Evolutionary conservation across 2,888 invertebrate genomes (phyloP), one percentile per base, ranked within the genome.

Genomic region (Drosophila testacea): DNA sequence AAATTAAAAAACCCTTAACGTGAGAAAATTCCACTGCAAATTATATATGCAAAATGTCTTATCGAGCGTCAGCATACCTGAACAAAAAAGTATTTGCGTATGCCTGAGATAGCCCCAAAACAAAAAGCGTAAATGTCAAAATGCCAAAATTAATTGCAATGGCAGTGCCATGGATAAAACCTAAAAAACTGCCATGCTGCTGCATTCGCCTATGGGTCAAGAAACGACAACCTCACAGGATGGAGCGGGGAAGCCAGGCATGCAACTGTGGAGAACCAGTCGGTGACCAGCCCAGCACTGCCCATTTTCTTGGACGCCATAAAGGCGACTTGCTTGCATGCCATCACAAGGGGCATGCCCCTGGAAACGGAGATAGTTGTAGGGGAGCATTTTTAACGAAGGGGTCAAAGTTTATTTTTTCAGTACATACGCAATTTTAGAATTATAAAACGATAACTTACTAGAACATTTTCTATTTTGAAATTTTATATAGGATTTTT

Each of bases 71-170:
- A 77, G 83, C 80, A 87, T 87, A 79, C 83, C 88, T 81, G 76
- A 71, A 71, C 71, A 77, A 69, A 79, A 71, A 80, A 85, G 83
- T 85, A 88, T 85, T 86, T 83, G 77, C 88, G 85, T 85, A 82
- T 82, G 79, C 79, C 64, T 61, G 63, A 84, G 84, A 87, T 84
- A 81, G 79, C 63, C 64, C 16, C 41, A 27, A 66, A 79, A 77
- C 73, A 78, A 78, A 85, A 79, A 86, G 84, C 84, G 87, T 83
- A 88, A 88, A 88, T 85, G 85, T 85, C 85, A 85, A 88, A 88
- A 88, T 88, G 88, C 85, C 85, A 86, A 85, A 85, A 85, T 88
- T 87, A 88, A 86, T 86, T 86, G 89, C 89, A 86, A 88, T 86
- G 86, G 89, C 86, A 88, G 87, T 80, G 73, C 63, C 66, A 38